phyloP scores from a whole-genome alignment of 1,140 invertebrate species.

The Calliphora vicina region DNA sequence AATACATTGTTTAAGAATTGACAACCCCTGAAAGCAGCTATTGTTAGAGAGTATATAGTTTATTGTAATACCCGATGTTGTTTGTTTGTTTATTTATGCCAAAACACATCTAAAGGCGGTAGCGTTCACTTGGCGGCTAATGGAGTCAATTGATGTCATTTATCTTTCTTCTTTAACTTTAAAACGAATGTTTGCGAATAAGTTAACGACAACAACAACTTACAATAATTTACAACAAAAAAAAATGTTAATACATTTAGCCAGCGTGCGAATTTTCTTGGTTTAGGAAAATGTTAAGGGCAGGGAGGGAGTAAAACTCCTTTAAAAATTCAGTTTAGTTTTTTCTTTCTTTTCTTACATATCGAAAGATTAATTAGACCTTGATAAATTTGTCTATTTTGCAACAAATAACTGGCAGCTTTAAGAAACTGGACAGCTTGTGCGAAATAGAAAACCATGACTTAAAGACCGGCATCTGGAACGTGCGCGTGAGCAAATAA shows the following conservation, averaged over 20 bases:
- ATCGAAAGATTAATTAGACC: conserved; percentile 41
- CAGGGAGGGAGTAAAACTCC: background rate
- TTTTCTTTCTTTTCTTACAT: conserved; percentile 11
- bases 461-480: conserved; percentile 11
- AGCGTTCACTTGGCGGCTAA: conserved; percentile 26
- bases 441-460: background rate
- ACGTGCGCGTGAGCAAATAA: conserved; percentile 62
- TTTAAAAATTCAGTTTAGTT: background rate
- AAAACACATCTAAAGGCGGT: background rate
- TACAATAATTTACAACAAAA: background rate
- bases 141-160: conserved; percentile 38
- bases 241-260: conserved; percentile 21
- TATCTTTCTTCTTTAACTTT: conserved; percentile 1
- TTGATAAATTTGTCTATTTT: conserved; percentile 38
- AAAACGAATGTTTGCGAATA: conserved; percentile 1
- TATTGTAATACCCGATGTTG: too few relatives aligned
- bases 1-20: too few relatives aligned
- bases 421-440: conserved; percentile 21
- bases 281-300: background rate
- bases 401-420: conserved; percentile 29
- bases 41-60: too few relatives aligned
- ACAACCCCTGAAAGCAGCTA: too few relatives aligned
- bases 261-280: conserved; percentile 27
- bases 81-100: background rate
- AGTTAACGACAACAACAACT: background rate